phyloP scores from a whole-genome alignment of 2,113 vertebrate species.

The Gymnarchus niloticus region DNA sequence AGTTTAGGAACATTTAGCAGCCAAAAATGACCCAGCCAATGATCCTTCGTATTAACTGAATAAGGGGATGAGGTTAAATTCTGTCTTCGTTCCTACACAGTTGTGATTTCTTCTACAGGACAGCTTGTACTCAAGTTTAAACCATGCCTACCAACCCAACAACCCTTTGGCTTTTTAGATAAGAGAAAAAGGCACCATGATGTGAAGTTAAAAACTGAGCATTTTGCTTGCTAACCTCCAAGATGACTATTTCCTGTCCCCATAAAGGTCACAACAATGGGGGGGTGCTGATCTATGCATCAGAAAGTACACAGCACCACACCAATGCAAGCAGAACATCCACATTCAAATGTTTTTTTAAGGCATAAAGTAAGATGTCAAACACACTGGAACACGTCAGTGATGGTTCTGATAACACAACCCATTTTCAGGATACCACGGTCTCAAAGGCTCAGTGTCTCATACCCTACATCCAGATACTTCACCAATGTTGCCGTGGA shows the following conservation, averaged over 20 bases:
- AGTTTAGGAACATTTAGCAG: no score
- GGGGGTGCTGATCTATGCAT: not conserved
- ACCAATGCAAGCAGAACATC: no score
- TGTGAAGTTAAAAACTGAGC: not conserved
- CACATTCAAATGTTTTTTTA: no score
- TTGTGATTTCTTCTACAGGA: not conserved
- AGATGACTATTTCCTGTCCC: not conserved
- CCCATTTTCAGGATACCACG: not conserved
- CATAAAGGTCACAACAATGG: not conserved
- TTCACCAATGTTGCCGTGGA: not conserved
- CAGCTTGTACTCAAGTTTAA: not conserved
- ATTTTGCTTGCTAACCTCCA: not conserved
- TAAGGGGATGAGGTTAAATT: no score
- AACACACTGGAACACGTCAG: not conserved
- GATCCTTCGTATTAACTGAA: no score
- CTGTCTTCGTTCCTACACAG: no score
- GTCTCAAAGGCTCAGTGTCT: not conserved
- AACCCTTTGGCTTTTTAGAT: not conserved
- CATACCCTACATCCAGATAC: not conserved
- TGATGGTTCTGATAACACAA: not conserved
- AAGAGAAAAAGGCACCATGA: not conserved
- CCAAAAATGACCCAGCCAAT: no score
- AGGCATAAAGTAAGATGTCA: no score
- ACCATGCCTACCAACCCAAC: not conserved
- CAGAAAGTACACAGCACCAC: not conserved